Conservation (phyloP, 1,140 invertebrate genomes). For the Philaenus spumarius region DNA sequence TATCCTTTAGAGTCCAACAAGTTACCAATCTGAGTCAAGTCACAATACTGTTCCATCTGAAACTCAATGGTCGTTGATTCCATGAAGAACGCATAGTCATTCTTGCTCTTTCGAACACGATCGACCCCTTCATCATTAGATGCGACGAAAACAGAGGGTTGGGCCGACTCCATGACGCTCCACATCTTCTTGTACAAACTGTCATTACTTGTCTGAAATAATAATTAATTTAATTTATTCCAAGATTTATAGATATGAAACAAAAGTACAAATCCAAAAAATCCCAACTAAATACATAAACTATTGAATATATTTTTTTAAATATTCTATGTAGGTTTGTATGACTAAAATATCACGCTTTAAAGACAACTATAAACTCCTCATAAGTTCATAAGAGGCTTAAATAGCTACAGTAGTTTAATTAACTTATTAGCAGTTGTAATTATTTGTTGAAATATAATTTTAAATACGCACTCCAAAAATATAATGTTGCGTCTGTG, state of each 20-base stretch:
- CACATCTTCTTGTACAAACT: slow-evolving; percentile 71
- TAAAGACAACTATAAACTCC: too few species aligned
- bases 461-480: too few species aligned
- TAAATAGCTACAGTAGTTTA: too few species aligned
- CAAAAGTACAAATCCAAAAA: too few species aligned
- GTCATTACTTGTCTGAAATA: slow-evolving; percentile 53
- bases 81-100: slow-evolving; percentile 74
- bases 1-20: slow-evolving; percentile 74
- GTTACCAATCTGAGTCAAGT: slow-evolving; percentile 69
- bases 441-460: too few species aligned
- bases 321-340: background rate
- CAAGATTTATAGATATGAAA: background rate
- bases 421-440: too few species aligned
- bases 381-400: too few species aligned
- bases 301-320: background rate
- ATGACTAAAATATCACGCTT: too few species aligned
- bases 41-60: slow-evolving; percentile 64
- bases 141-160: slow-evolving; percentile 73
- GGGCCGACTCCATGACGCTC: slow-evolving; percentile 72
- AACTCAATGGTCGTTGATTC: slow-evolving; percentile 78
- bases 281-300: background rate
- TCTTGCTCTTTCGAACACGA: slow-evolving; percentile 62
- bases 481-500: too few species aligned
- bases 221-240: background rate
- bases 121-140: slow-evolving; percentile 78